Evolutionary conservation across 1,140 invertebrate species (phyloP).

Genomic region (Adelges cooleyi): DNA sequence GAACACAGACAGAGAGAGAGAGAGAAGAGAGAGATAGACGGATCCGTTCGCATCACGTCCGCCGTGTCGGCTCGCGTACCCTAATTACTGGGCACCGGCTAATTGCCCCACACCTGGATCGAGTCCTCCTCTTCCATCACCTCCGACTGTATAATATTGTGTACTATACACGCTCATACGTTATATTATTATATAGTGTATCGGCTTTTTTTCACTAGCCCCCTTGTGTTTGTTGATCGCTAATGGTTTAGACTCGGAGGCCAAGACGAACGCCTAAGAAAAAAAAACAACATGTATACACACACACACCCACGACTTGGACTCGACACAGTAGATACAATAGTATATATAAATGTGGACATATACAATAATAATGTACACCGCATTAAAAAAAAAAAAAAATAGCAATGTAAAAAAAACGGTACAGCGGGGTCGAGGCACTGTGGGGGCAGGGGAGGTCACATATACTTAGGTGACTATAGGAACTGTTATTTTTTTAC

Average conservation of each 20-base stretch:
- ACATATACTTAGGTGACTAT: no score
- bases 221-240: slow-evolving; percentile 18
- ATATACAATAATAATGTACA: no score
- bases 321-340: no score
- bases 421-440: no score
- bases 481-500: no score
- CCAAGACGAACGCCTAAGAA: not conserved
- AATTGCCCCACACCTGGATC: slow-evolving; percentile 26
- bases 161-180: not conserved
- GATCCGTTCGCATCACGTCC: slow-evolving; percentile 1
- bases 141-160: not conserved
- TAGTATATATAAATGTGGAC: no score
- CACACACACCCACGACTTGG: not conserved
- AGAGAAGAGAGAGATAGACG: no score
- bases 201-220: not conserved
- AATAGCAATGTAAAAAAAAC: no score
- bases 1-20: no score
- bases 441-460: no score
- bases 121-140: not conserved
- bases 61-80: slow-evolving; percentile 19
- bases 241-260: slow-evolving; percentile 7
- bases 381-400: no score
- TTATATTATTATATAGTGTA: not conserved
- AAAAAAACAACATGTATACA: not conserved
- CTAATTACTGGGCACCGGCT: slow-evolving; percentile 28